These are phyloP conservation scores for Gymnopithys bicolor DNA, from an alignment of 2,797 vertebrate genomes.

Conservation along the genomic window DNA sequence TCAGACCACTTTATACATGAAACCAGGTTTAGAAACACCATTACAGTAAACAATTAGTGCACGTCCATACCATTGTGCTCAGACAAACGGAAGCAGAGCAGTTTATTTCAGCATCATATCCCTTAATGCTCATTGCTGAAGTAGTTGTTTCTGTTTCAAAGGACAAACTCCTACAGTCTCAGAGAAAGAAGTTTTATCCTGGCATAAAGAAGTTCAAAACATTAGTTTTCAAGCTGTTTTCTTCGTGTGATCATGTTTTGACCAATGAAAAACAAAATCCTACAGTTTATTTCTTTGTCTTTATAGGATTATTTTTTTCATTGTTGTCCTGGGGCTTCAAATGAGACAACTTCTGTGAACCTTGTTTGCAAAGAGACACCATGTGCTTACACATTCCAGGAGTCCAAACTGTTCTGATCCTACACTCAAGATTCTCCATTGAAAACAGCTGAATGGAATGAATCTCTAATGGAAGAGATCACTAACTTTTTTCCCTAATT, in stretches of 20 bases:
- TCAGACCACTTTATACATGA: not conserved
- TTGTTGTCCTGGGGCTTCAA: slow-evolving; percentile 2
- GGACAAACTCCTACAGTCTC: not conserved
- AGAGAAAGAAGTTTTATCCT: not conserved
- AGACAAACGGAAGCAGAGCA: not conserved
- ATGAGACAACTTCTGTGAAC: not conserved
- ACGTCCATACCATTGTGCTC: not conserved
- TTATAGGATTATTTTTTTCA: not conserved
- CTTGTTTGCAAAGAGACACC: not conserved
- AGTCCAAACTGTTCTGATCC: not conserved
- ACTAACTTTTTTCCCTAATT: not conserved
- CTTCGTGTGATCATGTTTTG: not conserved
- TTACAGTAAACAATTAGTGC: not conserved
- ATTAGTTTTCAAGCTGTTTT: not conserved
- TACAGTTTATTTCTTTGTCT: not conserved
- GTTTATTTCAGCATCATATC: not conserved
- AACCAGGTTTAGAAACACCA: not conserved
- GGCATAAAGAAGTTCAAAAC: not conserved
- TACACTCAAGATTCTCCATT: not conserved
- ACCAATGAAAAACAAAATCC: not conserved
- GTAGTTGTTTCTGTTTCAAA: not conserved
- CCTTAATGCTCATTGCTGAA: slow-evolving; percentile 2
- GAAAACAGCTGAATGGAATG: not conserved
- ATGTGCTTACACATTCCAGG: not conserved
- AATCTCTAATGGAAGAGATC: not conserved